Percentiles rank a stretch among this genome's conserved stretches.
Conservation (phyloP, 2,797 vertebrate genomes). For the Cheirogaleus major region DNA sequence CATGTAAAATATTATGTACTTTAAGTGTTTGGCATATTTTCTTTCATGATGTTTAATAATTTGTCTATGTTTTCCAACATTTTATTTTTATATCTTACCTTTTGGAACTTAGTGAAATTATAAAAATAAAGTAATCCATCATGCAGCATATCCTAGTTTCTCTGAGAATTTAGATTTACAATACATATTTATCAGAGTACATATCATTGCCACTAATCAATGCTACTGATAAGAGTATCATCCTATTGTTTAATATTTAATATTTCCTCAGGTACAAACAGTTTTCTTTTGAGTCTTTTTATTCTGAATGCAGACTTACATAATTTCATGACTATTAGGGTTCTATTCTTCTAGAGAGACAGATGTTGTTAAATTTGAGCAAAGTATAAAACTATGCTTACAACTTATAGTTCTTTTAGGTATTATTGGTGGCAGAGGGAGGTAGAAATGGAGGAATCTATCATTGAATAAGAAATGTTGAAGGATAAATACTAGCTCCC, state of each 20-base stretch:
- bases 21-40: not conserved
- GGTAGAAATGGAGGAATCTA: rapidly evolving
- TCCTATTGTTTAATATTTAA: not conserved
- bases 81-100: not conserved
- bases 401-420: not conserved
- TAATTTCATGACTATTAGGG: not conserved
- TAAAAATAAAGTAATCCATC: not conserved
- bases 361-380: not conserved
- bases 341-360: not conserved
- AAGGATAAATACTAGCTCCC: not conserved
- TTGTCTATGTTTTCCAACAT: not conserved
- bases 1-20: not conserved
- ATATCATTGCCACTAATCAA: not conserved
- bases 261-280: not conserved
- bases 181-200: not conserved
- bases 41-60: not conserved
- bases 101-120: not conserved
- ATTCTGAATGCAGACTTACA: not conserved
- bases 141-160: not conserved
- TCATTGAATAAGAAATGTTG: not conserved
- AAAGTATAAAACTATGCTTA: not conserved
- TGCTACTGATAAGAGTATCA: not conserved
- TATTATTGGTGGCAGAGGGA: not conserved
- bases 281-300: not conserved
- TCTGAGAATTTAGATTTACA: not conserved